These are phyloP conservation scores for Daphoenositta chrysoptera DNA, from an alignment of 2,113 vertebrate species.

Conservation along the genomic window DNA sequence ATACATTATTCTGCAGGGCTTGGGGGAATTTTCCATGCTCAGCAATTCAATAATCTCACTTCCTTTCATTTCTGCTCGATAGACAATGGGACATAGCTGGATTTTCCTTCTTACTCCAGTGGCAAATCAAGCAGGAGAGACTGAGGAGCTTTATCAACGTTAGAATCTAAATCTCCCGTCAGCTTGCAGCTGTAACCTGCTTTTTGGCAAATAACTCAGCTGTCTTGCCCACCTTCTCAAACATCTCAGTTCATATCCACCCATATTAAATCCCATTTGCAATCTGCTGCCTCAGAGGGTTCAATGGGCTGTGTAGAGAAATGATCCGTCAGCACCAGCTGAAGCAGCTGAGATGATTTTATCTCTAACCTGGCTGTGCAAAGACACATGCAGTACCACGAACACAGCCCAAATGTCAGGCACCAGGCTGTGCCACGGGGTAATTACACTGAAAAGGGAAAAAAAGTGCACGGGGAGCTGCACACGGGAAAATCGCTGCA, in stretches of 20 bases:
- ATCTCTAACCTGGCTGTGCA: background rate
- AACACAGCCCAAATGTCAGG: background rate
- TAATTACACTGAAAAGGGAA: background rate
- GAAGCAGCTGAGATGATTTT: background rate
- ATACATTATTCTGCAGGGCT: slow-evolving; percentile 29
- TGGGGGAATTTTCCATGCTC: slow-evolving; percentile 27
- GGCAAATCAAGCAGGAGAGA: background rate
- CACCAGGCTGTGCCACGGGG: background rate
- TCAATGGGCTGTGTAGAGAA: background rate
- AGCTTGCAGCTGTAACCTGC: background rate
- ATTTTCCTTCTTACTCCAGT: background rate
- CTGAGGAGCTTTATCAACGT: background rate
- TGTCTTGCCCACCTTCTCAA: background rate
- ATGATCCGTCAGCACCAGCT: background rate
- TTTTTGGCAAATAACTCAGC: background rate
- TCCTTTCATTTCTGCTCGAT: slow-evolving; percentile 1
- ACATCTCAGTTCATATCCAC: background rate
- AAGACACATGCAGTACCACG: background rate
- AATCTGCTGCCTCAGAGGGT: background rate
- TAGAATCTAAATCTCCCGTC: background rate
- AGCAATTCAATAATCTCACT: slow-evolving; percentile 30
- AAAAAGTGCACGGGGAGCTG: background rate
- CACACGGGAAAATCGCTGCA: accelerated
- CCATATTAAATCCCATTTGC: background rate
- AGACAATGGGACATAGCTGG: slow-evolving; percentile 9